phyloP scores from a whole-genome alignment of 2,888 invertebrate genomes.

The Agonopterix subpropinquella region DNA sequence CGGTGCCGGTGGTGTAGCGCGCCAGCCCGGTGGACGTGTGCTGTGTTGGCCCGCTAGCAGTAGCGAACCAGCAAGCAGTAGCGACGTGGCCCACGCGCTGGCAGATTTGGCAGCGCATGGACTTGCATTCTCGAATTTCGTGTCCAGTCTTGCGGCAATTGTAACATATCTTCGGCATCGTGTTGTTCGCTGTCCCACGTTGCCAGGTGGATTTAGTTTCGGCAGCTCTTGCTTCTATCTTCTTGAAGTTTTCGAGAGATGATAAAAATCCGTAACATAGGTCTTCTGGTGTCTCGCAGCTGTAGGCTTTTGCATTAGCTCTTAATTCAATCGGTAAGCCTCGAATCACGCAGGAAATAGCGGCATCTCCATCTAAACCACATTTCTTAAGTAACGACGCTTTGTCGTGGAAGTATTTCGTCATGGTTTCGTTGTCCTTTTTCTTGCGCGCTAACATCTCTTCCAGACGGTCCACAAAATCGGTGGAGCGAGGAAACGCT shows the following conservation, averaged over 20 bases:
- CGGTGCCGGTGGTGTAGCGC: neutral
- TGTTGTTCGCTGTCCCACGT: neutral
- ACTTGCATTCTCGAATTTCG: conserved; percentile 1
- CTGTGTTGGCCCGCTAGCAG: neutral
- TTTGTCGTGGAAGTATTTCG: neutral
- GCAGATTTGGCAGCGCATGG: conserved; percentile 1
- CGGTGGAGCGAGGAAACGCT: neutral
- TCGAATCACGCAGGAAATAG: neutral
- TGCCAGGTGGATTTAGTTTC: neutral
- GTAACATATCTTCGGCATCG: conserved; percentile 3
- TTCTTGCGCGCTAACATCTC: neutral
- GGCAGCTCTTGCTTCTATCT: neutral
- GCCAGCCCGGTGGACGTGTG: neutral
- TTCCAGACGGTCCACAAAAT: neutral
- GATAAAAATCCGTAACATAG: neutral
- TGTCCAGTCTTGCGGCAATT: conserved; percentile 3
- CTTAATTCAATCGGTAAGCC: neutral
- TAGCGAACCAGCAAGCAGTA: conserved; percentile 4
- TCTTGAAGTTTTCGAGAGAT: neutral
- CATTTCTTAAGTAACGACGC: neutral
- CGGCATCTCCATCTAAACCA: neutral
- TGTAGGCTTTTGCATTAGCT: neutral
- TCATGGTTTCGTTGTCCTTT: neutral
- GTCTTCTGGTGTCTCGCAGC: neutral
- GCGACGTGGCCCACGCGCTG: conserved; percentile 3